A percentile compares a stretch with the other conserved stretches of the same genome.
Conservation (phyloP, 2,888 invertebrate species). For the Branchellion lobata region DNA sequence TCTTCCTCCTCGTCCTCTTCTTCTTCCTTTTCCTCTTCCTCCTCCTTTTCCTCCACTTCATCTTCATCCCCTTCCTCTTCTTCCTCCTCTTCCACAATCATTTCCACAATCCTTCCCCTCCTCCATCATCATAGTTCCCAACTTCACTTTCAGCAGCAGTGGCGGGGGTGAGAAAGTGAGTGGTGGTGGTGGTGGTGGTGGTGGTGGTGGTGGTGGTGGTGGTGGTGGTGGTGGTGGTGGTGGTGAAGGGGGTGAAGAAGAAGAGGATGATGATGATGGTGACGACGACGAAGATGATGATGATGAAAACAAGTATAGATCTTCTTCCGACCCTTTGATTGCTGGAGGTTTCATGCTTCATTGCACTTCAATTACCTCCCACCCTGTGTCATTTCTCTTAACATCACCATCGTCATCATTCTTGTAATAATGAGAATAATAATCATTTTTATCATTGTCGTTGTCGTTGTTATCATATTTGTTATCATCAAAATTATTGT, state of each 20-base stretch:
- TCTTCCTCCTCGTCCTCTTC: no score
- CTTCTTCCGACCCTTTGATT: neutral
- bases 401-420: no score
- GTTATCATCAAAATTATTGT: no score
- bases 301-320: constrained; percentile 1
- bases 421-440: no score
- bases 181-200: constrained; percentile 3
- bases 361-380: neutral
- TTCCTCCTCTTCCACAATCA: neutral
- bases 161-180: neutral
- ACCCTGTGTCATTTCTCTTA: no score
- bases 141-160: neutral
- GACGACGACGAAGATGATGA: neutral
- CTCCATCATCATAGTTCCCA: neutral
- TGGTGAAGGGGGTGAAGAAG: neutral
- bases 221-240: neutral
- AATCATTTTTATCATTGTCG: no score
- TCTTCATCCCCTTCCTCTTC: neutral
- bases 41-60: no score
- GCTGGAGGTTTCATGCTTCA: neutral
- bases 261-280: neutral
- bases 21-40: no score
- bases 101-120: no score
- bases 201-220: neutral
- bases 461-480: no score